Percentiles rank a stretch among this genome's conserved stretches.
These are phyloP conservation scores for Listronotus bonariensis DNA, from an alignment of 1,140 invertebrate species.

Conservation along the genomic window DNA sequence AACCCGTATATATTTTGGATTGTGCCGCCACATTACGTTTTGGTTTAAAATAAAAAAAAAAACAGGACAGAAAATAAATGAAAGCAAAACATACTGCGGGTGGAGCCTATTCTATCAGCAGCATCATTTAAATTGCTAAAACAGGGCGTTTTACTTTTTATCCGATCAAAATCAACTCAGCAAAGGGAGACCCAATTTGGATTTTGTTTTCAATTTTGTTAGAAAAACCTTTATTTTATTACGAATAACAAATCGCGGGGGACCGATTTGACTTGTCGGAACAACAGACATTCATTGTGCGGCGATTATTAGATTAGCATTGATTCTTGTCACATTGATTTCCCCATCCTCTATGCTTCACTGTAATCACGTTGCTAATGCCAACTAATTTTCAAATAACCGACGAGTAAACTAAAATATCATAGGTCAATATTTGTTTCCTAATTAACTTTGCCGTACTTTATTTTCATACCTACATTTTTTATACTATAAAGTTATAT, in stretches of 20 bases:
- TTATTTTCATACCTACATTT: too few relatives aligned
- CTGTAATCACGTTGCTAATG: constrained; percentile 28
- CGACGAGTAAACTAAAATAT: constrained; percentile 11
- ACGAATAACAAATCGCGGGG: constrained; percentile 38
- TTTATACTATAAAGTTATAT: too few relatives aligned
- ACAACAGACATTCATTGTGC: constrained; percentile 45
- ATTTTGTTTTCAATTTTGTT: constrained; percentile 48
- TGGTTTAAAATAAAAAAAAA: background rate
- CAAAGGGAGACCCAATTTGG: constrained; percentile 45
- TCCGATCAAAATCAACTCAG: constrained; percentile 52
- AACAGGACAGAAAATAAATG: constrained; percentile 37
- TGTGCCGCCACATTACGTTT: background rate
- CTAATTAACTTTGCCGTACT: background rate
- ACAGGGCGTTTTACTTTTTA: constrained; percentile 56
- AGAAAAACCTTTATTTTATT: constrained; percentile 46
- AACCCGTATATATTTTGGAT: too few relatives aligned
- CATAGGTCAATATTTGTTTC: constrained; percentile 8
- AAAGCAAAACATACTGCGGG: constrained; percentile 30
- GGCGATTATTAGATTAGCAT: constrained; percentile 45
- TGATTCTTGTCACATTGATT: constrained; percentile 47
- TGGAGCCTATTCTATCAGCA: constrained; percentile 39
- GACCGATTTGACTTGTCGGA: constrained; percentile 43
- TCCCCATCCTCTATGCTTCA: constrained; percentile 14
- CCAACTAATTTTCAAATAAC: constrained; percentile 31
- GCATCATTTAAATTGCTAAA: constrained; percentile 56